These are phyloP conservation scores for Premnoplex brunnescens DNA, from an alignment of 2,797 vertebrate genomes.

Conservation along the genomic window DNA sequence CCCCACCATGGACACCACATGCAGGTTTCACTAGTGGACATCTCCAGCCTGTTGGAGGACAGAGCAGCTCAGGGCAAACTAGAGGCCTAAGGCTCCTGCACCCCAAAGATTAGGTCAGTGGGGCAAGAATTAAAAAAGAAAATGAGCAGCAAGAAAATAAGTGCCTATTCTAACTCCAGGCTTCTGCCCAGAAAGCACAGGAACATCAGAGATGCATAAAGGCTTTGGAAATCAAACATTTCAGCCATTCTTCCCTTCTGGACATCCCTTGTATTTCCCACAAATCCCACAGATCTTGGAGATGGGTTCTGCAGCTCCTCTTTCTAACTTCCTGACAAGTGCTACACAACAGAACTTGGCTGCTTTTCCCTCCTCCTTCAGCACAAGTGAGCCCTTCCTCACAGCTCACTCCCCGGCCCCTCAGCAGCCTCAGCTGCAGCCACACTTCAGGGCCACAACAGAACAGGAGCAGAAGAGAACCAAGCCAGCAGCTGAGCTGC, in stretches of 20 bases:
- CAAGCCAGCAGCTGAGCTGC: background rate
- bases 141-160: slow-evolving; percentile 8
- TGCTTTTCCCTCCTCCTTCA: background rate
- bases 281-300: rapidly evolving
- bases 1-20: rapidly evolving
- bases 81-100: background rate
- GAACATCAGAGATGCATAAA: background rate
- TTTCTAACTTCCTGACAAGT: background rate
- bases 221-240: background rate
- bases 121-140: background rate
- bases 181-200: background rate
- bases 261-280: background rate
- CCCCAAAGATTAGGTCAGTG: background rate
- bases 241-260: background rate
- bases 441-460: background rate
- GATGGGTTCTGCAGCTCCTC: background rate
- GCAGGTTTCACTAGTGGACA: background rate
- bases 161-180: background rate
- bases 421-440: background rate
- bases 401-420: background rate
- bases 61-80: background rate
- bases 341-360: background rate
- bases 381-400: background rate
- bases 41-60: background rate
- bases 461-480: background rate